Percentiles rank a stretch among this genome's conserved stretches.
phyloP scores from a whole-genome alignment of 2,888 invertebrate species.

The Idaea straminata region DNA sequence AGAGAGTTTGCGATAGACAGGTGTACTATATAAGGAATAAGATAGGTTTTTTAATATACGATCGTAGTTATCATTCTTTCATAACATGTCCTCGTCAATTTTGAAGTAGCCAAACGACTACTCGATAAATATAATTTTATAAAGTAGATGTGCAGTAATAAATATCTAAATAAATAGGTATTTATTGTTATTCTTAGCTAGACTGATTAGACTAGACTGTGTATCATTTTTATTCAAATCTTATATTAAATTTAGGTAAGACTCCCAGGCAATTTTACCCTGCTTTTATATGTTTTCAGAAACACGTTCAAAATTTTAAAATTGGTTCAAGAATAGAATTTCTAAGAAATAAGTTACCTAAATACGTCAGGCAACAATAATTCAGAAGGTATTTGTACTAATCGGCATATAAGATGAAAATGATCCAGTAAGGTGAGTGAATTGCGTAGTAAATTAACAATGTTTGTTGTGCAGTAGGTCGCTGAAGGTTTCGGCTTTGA shows the following conservation, averaged over 20 bases:
- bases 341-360: slow-evolving; percentile 34
- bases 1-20: neutral
- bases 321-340: slow-evolving; percentile 64
- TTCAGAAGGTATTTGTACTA: neutral
- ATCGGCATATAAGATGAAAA: neutral
- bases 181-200: slow-evolving; percentile 12
- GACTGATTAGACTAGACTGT: slow-evolving; percentile 14
- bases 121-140: slow-evolving; percentile 10
- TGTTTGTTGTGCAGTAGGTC: too few species aligned
- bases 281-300: slow-evolving; percentile 60
- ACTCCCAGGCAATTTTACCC: slow-evolving; percentile 73
- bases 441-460: too few species aligned
- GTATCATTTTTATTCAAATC: slow-evolving; percentile 46
- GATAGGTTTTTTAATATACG: neutral
- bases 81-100: neutral
- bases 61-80: neutral
- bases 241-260: slow-evolving; percentile 50
- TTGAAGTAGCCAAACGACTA: slow-evolving; percentile 2
- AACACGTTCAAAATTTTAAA: slow-evolving; percentile 60
- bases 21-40: neutral
- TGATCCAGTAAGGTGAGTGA: too few species aligned
- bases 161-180: slow-evolving; percentile 13
- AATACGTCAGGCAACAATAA: slow-evolving; percentile 10
- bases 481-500: too few species aligned
- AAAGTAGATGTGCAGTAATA: slow-evolving; percentile 8